These are phyloP conservation scores for Papilio dardanus DNA, from an alignment of 1,140 invertebrate species.

Conservation along the genomic window DNA sequence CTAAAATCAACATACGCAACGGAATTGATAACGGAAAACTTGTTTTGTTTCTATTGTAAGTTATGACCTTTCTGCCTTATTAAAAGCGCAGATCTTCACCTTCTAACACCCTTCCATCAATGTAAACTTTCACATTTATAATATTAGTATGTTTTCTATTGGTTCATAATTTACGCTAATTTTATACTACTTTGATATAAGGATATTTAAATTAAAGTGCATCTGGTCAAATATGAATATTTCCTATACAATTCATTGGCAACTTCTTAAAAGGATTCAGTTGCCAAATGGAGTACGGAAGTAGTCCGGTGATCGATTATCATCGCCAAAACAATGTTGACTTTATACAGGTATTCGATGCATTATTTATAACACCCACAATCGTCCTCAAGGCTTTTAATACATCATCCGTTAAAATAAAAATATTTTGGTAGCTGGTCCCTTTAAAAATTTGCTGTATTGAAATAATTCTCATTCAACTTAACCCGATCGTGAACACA, in stretches of 20 bases:
- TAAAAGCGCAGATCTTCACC: too few relatives aligned
- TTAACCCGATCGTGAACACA: too few relatives aligned
- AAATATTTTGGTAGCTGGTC: too few relatives aligned
- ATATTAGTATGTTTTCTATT: too few relatives aligned
- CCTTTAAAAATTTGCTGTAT: too few relatives aligned
- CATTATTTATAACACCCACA: slow-evolving; percentile 8
- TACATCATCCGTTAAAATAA: background rate
- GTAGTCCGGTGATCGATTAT: background rate
- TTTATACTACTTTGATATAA: background rate
- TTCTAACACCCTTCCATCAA: too few relatives aligned
- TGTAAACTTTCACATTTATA: too few relatives aligned
- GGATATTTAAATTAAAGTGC: background rate
- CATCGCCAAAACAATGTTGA: slow-evolving; percentile 1
- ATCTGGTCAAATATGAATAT: background rate
- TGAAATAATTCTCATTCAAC: too few relatives aligned
- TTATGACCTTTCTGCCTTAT: too few relatives aligned
- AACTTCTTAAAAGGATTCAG: background rate
- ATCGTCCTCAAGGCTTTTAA: background rate
- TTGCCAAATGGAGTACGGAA: slow-evolving; percentile 17
- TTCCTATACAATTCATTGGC: background rate
- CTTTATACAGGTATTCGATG: slow-evolving; percentile 2
- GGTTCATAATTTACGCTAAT: background rate
- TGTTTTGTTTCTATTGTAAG: background rate
- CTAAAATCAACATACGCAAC: background rate
- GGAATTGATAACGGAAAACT: background rate